Evolutionary conservation across 2,888 invertebrate genomes (phyloP), one percentile per base, ranked within the genome.

Genomic region (Heliconius cydno): DNA sequence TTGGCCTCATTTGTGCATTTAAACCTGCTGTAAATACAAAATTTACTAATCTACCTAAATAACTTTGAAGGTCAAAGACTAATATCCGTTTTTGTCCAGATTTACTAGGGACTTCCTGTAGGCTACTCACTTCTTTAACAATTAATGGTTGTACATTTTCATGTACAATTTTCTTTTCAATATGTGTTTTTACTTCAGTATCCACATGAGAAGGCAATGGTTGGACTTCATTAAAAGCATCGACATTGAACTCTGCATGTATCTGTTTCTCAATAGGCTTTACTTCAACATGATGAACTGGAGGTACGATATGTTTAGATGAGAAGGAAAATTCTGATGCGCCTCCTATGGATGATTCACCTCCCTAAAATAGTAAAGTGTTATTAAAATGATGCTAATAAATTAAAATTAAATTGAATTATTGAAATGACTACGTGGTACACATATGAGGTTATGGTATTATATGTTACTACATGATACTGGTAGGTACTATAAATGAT

Each of bases 41-140:
- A 82, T 86, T 88, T 84, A 89, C 88, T 75, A 90, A 79, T 83
- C 87, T 86, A 83, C 86, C 88, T 82, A 90, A 85, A 77, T 90
- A 76, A 81, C 84, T 82, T 84, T 88, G 86, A 81, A 90, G 88
- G 83, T 84, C 82, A 83, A 86, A 75, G 28, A 22, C 79, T 79
- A 79, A 82, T 41, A 80, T 80, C 83, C 84, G 81, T 65, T 71
- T 79, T 79, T 83, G 68, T 81, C 78, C 82, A 77, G 81, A 82
- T 77, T 80, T 83, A 52, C 78, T 76, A 68, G 81, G 68, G 38
- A 80, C 73, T 82, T 77, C 79, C 86, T 85, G 83, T 41, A 73
- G 13, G 75, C 85, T 90, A 94, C 94, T 94, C 90, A 94, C 94
- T 90, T 94, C 93, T 88, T 93, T 91, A 2, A 90, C 88, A 78